phyloP scores from a whole-genome alignment of 2,797 vertebrate species.

The Parauchenoglanis punctatus region DNA sequence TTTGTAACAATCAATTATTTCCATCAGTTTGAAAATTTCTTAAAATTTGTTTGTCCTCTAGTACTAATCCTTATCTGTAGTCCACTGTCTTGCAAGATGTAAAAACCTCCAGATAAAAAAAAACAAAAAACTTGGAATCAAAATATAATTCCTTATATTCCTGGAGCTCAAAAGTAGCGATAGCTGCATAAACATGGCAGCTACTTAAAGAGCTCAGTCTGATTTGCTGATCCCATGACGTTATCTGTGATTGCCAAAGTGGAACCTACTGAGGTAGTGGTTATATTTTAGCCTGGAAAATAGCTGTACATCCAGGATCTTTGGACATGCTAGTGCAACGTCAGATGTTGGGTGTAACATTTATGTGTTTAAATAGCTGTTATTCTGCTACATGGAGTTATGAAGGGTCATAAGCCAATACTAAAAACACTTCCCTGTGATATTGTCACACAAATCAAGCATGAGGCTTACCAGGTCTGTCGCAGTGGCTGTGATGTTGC shows the following conservation, averaged over 20 bases:
- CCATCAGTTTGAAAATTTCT: too few relatives aligned
- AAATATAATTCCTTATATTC: not conserved
- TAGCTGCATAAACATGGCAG: not conserved
- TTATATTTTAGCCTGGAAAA: constrained; percentile 34
- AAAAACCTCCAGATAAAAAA: not conserved
- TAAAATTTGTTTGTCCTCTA: not conserved
- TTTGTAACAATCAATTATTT: not conserved
- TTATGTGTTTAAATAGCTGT: not conserved
- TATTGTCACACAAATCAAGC: not conserved
- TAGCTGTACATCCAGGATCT: constrained; percentile 33
- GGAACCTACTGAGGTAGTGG: constrained; percentile 35
- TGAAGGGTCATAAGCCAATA: too few relatives aligned
- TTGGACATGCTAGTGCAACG: constrained; percentile 26
- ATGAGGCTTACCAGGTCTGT: not conserved
- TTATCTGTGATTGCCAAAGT: constrained; percentile 47
- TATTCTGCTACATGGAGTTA: not conserved
- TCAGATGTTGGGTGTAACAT: not conserved
- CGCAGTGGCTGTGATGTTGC: not conserved
- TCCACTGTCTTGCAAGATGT: not conserved
- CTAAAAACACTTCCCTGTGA: not conserved
- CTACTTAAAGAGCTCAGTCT: not conserved
- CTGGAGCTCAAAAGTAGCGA: not conserved
- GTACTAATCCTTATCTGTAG: not conserved
- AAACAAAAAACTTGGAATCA: not conserved
- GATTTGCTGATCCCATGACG: not conserved